These are phyloP conservation scores for Plectrocnemia conspersa DNA, from an alignment of 1,140 invertebrate species.

Conservation along the genomic window DNA sequence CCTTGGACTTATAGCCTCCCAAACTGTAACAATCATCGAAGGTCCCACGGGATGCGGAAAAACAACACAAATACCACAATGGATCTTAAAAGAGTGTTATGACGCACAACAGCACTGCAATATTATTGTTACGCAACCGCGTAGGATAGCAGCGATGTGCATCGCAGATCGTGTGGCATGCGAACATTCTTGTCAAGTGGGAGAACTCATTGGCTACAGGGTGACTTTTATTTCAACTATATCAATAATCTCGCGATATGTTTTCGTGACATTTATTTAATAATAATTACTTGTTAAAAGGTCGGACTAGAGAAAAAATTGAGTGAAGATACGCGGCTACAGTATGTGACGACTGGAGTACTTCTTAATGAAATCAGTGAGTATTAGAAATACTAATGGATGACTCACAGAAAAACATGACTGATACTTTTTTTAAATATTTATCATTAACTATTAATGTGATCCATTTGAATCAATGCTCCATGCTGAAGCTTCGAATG, in stretches of 20 bases:
- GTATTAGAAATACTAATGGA: too few species aligned
- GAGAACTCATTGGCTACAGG: constrained; percentile 79
- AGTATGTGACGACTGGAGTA: constrained; percentile 83
- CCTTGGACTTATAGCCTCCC: constrained; percentile 58
- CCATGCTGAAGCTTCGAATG: too few species aligned
- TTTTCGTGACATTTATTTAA: not conserved
- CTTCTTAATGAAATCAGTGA: constrained; percentile 71
- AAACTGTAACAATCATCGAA: constrained; percentile 76
- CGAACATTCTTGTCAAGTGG: constrained; percentile 73
- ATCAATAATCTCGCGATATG: not conserved
- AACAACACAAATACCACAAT: constrained; percentile 84
- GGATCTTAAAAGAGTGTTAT: constrained; percentile 72
- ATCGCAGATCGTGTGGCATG: constrained; percentile 71
- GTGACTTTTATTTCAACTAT: constrained; percentile 40
- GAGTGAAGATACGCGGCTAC: constrained; percentile 69
- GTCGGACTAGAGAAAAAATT: constrained; percentile 53
- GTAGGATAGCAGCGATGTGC: constrained; percentile 79
- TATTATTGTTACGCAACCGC: constrained; percentile 84
- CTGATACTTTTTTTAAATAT: too few species aligned
- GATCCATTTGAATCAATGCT: too few species aligned
- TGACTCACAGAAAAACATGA: too few species aligned
- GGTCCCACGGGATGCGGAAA: constrained; percentile 78
- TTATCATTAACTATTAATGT: too few species aligned
- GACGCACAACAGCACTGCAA: constrained; percentile 62
- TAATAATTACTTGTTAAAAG: constrained; percentile 38